Evolutionary conservation across 2,113 vertebrate species (phyloP), one percentile per base, ranked within the genome.

Genomic region (Mohoua ochrocephala): DNA sequence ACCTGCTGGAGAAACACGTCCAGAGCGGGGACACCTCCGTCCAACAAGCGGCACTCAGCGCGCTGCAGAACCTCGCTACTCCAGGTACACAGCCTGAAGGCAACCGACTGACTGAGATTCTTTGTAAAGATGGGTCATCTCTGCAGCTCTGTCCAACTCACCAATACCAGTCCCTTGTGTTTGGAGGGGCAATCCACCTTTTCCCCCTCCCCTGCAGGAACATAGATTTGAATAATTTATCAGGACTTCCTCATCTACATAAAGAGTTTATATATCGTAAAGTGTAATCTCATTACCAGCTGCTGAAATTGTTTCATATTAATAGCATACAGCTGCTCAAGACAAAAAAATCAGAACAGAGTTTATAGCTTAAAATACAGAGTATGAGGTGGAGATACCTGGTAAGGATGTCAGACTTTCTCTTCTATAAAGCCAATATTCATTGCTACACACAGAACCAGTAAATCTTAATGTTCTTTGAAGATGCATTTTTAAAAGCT

Each of bases 11-110:
- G 96, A 97, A 98, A 16, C 98, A 99, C 0, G 98, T 98, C 1
- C 97, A 97, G 31, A 98, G 98, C 6, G 98, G 97, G 23, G 98
- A 99, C 3, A 94, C 98, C 50, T 98, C 98, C 11, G 98, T 99
- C 17, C 98, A 99, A 70, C 98, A 99, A 3, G 98, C 99, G 8
- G 99, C 98, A 13, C 98, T 99, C 77, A 98, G 99, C 39, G 99
- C 99, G 0, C 98, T 99, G 64, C 97, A 98, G 87, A 99, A 98
- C 94, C 98, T 99, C 10, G 98, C 99, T 35, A 97, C 99, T 63
- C 98, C 99, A 85, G 98, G 99, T 99, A 93, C 37, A 41, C 27
- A 52, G 24, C 1, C 33, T 30, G 20, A 13, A 15, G 17, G 45
- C 20, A n/a, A 33, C 0, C 15, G 5, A 15, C 24, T 33, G 30